A percentile compares a stretch with the other conserved stretches of the same genome.
These are phyloP conservation scores for Darevskia mixta DNA, from an alignment of 2,797 vertebrate species.

Conservation along the genomic window DNA sequence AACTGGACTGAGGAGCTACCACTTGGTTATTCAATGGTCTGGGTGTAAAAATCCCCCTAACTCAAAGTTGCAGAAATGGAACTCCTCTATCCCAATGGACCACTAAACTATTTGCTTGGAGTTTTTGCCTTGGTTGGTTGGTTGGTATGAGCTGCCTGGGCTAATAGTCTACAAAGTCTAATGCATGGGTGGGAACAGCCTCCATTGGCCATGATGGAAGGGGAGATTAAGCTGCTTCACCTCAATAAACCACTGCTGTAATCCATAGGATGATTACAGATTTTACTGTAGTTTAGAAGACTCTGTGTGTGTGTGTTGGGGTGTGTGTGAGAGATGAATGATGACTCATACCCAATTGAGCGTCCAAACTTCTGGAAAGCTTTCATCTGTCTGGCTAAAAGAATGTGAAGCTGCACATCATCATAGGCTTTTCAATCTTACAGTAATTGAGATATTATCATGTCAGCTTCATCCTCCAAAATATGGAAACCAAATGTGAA, in stretches of 20 bases:
- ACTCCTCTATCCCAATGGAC: background rate
- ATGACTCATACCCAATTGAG: conserved; percentile 69
- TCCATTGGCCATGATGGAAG: background rate
- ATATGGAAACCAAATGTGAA: conserved; percentile 77
- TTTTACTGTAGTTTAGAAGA: conserved; percentile 51
- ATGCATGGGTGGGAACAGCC: too few species aligned
- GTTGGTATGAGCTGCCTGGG: background rate
- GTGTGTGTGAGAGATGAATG: conserved; percentile 37
- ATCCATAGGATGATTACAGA: conserved; percentile 3
- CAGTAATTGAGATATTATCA: conserved; percentile 71
- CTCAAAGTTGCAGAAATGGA: background rate
- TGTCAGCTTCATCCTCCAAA: conserved; percentile 63
- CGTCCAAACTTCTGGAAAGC: conserved; percentile 60
- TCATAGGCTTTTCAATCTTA: conserved; percentile 65
- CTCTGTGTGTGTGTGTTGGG: too few species aligned
- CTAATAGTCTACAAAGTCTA: background rate
- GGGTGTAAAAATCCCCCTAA: background rate
- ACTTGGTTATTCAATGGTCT: background rate
- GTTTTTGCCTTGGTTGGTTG: background rate
- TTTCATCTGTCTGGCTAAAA: conserved; percentile 59
- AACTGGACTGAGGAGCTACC: background rate
- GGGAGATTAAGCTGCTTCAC: background rate
- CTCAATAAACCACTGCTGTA: background rate
- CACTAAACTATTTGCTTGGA: background rate
- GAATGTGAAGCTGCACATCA: conserved; percentile 63